These are phyloP conservation scores for Heliocidaris erythrogramma DNA, from an alignment of 35 echinoderm and acorn worm genomes.

Conservation along the genomic window DNA sequence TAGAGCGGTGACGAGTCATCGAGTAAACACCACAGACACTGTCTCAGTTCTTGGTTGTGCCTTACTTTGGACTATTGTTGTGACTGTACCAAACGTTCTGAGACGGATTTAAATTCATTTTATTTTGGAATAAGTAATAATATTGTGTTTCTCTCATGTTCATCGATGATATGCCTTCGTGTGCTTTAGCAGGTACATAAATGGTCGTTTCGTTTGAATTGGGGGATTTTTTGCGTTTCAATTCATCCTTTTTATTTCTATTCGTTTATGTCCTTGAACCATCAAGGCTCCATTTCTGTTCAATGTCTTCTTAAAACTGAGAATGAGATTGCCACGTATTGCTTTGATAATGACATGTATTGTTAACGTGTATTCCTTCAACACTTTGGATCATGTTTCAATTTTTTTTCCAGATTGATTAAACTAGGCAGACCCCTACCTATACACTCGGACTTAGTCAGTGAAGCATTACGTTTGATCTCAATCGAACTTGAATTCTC, in stretches of 20 bases:
- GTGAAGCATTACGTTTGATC: too few relatives aligned
- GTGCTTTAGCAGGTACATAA: conserved; percentile 25
- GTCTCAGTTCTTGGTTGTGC: neutral
- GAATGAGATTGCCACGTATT: too few relatives aligned
- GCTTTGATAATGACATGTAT: neutral
- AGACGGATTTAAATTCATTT: neutral
- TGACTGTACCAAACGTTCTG: neutral
- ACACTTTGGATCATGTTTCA: neutral
- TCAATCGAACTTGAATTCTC: too few relatives aligned
- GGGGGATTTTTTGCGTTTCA: neutral
- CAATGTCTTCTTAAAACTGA: too few relatives aligned
- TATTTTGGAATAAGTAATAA: conserved; percentile 7
- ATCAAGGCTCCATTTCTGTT: too few relatives aligned
- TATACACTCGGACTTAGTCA: too few relatives aligned
- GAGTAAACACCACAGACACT: neutral
- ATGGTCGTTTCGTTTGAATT: too few relatives aligned
- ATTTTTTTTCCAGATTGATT: too few relatives aligned
- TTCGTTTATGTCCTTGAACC: neutral
- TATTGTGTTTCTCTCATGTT: neutral
- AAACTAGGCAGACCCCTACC: too few relatives aligned
- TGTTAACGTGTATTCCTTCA: neutral
- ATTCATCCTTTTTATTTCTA: neutral
- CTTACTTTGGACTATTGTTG: neutral
- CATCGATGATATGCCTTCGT: conserved; percentile 42
- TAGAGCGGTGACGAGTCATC: neutral